Evolutionary conservation across 2,113 vertebrate genomes (phyloP).

Genomic region (Speoplatyrhinus poulsoni): DNA sequence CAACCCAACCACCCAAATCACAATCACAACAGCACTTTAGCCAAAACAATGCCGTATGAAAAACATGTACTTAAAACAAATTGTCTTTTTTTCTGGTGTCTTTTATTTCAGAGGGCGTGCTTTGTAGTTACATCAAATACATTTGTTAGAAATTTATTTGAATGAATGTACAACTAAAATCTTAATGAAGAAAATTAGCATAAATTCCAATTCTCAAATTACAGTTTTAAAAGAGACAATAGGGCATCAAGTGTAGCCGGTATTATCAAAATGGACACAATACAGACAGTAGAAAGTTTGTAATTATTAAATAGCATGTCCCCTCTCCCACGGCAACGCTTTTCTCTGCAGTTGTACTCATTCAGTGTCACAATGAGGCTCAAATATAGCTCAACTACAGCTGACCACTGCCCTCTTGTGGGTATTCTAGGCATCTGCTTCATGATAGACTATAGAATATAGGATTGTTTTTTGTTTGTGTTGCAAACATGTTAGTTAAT

Average conservation of each 20-base stretch:
- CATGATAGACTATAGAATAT: conserved; percentile 24
- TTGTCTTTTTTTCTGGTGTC: conserved; percentile 23
- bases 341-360: conserved; percentile 21
- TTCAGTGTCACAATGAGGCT: conserved; percentile 23
- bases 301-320: neutral
- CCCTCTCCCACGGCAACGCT: neutral
- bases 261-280: neutral
- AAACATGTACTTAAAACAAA: conserved; percentile 54
- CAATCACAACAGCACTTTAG: conserved; percentile 62
- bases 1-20: conserved; percentile 22
- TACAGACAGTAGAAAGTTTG: neutral
- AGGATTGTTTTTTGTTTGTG: conserved; percentile 18
- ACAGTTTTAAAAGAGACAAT: too few species aligned
- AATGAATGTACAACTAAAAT: too few species aligned
- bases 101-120: conserved; percentile 43
- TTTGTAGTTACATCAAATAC: conserved; percentile 57
- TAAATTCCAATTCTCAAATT: neutral
- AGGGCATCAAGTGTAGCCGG: too few species aligned
- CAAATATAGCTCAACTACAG: conserved; percentile 40
- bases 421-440: conserved; percentile 44
- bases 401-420: conserved; percentile 74
- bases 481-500: conserved; percentile 5
- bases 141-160: conserved; percentile 29
- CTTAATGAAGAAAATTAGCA: neutral
- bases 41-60: conserved; percentile 62